A percentile compares a stretch with the other conserved stretches of the same genome.
Conservation (phyloP, 2,797 vertebrate genomes). For the Neostethus bicornis region DNA sequence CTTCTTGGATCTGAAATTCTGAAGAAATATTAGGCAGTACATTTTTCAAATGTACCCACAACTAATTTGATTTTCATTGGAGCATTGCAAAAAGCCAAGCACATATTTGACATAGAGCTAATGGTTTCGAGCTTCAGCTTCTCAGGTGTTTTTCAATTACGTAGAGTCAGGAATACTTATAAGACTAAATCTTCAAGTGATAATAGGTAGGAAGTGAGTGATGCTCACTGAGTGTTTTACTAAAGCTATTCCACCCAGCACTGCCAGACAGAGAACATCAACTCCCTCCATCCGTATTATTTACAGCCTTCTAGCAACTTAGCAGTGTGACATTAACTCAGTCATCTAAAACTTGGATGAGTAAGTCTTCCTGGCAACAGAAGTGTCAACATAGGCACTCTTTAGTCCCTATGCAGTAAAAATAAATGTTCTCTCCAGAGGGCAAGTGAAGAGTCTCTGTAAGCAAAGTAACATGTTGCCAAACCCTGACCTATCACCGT, state of each 20-base stretch:
- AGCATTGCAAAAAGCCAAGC: too few relatives aligned
- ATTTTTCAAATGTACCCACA: neutral
- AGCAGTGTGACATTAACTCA: constrained; percentile 43
- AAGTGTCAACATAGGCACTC: constrained; percentile 41
- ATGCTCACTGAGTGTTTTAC: constrained; percentile 21
- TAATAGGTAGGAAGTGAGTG: constrained; percentile 51
- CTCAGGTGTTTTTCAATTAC: too few relatives aligned
- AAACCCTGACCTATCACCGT: constrained; percentile 52
- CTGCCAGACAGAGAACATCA: constrained; percentile 34
- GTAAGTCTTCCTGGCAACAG: constrained; percentile 69
- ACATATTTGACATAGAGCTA: too few relatives aligned
- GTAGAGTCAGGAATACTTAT: neutral
- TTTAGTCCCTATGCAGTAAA: constrained; percentile 58
- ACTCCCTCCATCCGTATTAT: constrained; percentile 38
- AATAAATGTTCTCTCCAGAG: constrained; percentile 53
- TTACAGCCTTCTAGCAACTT: constrained; percentile 52
- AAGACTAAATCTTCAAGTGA: too few relatives aligned
- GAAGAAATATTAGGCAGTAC: neutral
- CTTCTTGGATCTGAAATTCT: neutral
- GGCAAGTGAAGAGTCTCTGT: constrained; percentile 23
- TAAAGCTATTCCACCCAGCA: constrained; percentile 8
- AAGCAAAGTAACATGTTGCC: constrained; percentile 39
- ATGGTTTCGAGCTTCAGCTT: too few relatives aligned
- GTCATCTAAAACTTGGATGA: constrained; percentile 56
- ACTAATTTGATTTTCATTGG: too few relatives aligned